Base-by-base conservation (phyloP, 2,888 invertebrate genomes). In the Lepidocyrtoides sp. region DNA sequence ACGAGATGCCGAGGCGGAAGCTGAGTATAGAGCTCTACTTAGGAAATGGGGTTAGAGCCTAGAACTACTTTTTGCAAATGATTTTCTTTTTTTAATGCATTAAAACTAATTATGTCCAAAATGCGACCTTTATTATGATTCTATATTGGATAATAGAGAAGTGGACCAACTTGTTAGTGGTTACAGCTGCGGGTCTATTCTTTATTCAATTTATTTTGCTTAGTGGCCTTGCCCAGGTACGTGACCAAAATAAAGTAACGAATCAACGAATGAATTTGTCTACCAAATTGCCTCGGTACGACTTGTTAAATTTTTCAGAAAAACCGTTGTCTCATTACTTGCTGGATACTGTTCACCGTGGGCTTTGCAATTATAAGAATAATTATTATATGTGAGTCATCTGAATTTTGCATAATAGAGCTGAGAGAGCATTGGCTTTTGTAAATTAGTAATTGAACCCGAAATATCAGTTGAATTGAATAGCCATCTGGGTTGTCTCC, bases 251-350 rank as follows among this genome's bases (percentile, higher is more conserved):
- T 63, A 0, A 26, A 17, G 20, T 23, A 20, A 60, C 17, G 5
- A 60, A 60, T 41, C 41, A 60, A 60, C 60, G 2, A 1, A 23
- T 60, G 12, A 72, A n/a, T 17, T 72, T 12, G 41, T 17, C 7
- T 5, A n/a, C 51, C 17, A 3, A 17, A n/a, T n/a, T n/a, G n/a
- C n/a, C n/a, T n/a, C n/a, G n/a, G n/a, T n/a, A n/a, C n/a, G n/a
- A n/a, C n/a, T n/a, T n/a, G n/a, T n/a, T n/a, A n/a, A n/a, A n/a
- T n/a, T n/a, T n/a, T 48, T 23, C 26, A 86, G 72, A 89, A 83
- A 75, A 82, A 89, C 20, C 54, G 89, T 57, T 89, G 89, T 36
- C 89, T 89, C 2, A 69, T 89, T 29, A 17, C 72, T 20, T 32
- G 26, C 60, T 89, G 83, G 82, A 89, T 89, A 5, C 8, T 82